A percentile compares a stretch with the other conserved stretches of the same genome.
Evolutionary conservation across 2,113 vertebrate genomes (phyloP).

Genomic region (Vombatus ursinus): DNA sequence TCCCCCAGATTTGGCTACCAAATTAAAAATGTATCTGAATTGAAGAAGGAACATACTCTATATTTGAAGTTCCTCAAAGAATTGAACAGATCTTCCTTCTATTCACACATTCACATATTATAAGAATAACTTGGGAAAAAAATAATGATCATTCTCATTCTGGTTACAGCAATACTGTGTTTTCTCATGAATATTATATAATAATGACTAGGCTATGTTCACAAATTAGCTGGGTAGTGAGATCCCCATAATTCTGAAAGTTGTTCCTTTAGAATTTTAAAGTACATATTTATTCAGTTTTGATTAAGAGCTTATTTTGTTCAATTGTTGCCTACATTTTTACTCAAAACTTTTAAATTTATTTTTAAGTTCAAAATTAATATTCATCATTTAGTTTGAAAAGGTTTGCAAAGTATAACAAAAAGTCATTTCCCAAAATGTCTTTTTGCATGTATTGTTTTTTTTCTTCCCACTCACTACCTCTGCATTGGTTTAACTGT

Average conservation of each 20-base stretch:
- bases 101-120: background rate
- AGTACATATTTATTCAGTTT: background rate
- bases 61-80: background rate
- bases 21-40: background rate
- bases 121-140: background rate
- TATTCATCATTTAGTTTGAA: background rate
- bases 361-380: background rate
- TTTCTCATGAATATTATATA: background rate
- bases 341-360: background rate
- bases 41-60: too few species aligned
- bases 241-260: background rate
- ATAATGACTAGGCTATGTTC: background rate
- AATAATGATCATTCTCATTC: background rate
- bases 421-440: background rate
- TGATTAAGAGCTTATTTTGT: background rate
- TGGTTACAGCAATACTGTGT: background rate
- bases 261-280: background rate
- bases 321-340: background rate
- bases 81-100: too few species aligned
- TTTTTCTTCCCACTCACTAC: background rate
- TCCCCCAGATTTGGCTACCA: background rate
- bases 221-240: background rate
- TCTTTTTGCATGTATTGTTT: background rate
- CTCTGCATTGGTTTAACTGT: background rate
- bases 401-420: background rate